phyloP scores from a whole-genome alignment of 2,797 vertebrate genomes.

The Ibycter americanus region DNA sequence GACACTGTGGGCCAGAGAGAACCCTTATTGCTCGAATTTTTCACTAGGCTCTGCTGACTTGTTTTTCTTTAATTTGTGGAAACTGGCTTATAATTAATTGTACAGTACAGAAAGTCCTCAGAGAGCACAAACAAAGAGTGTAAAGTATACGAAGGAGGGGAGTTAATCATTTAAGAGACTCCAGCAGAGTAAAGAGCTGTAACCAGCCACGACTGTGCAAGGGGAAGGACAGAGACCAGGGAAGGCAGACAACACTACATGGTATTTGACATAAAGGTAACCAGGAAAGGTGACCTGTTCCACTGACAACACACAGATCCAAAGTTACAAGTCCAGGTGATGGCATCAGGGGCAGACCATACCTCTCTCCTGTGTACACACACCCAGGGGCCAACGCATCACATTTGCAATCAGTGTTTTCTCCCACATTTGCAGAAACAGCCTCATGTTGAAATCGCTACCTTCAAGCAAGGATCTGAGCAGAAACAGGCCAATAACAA shows the following conservation, averaged over 20 bases:
- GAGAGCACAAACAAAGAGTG: neutral
- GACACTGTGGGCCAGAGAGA: neutral
- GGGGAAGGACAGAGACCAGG: neutral
- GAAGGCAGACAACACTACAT: neutral
- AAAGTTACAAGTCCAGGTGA: conserved; percentile 59
- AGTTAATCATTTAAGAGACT: conserved; percentile 65
- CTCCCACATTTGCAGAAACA: neutral
- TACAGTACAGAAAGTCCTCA: conserved; percentile 44
- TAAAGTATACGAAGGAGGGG: neutral
- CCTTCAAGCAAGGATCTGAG: neutral
- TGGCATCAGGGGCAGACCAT: neutral
- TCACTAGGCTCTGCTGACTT: neutral
- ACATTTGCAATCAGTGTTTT: neutral
- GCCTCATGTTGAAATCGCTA: neutral
- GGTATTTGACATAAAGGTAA: neutral
- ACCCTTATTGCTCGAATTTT: neutral
- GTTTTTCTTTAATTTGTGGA: neutral
- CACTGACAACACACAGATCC: neutral
- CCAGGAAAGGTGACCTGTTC: neutral
- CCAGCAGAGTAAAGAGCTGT: neutral
- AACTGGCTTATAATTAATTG: conserved; percentile 54
- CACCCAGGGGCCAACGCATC: neutral
- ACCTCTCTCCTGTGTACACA: neutral
- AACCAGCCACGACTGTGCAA: neutral
- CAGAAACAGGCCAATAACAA: neutral